phyloP scores from a whole-genome alignment of 2,888 invertebrate species.

The Disparrhopalites patrizii region DNA sequence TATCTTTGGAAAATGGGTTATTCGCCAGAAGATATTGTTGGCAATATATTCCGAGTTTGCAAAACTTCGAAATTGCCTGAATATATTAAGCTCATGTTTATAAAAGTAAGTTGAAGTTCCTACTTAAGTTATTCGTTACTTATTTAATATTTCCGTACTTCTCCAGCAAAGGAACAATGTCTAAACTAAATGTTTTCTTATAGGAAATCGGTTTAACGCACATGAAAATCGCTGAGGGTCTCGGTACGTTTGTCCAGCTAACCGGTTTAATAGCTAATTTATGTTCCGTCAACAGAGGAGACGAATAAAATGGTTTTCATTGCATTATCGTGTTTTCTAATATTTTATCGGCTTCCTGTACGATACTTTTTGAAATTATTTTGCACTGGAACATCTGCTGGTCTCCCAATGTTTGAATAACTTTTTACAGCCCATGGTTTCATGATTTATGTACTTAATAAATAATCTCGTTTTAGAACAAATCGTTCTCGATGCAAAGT shows the following conservation, averaged over 20 bases:
- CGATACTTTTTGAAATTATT: too few relatives aligned
- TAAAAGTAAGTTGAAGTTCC: slow-evolving; percentile 59
- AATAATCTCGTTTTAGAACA: too few relatives aligned
- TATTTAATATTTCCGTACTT: slow-evolving; percentile 7
- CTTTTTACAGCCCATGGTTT: too few relatives aligned
- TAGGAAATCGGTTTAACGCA: slow-evolving; percentile 88
- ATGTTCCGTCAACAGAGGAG: slow-evolving; percentile 51
- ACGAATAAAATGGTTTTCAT: background rate
- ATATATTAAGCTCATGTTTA: slow-evolving; percentile 73
- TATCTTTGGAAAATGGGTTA: slow-evolving; percentile 92
- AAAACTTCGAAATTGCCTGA: slow-evolving; percentile 81
- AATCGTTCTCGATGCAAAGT: too few relatives aligned
- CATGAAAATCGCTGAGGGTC: slow-evolving; percentile 83
- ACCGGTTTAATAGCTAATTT: slow-evolving; percentile 80
- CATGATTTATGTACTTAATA: too few relatives aligned
- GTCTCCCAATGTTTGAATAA: too few relatives aligned
- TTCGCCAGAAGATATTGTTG: slow-evolving; percentile 93
- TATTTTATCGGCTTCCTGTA: too few relatives aligned
- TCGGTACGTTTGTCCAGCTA: slow-evolving; percentile 81
- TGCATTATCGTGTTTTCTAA: too few relatives aligned
- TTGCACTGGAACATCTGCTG: too few relatives aligned
- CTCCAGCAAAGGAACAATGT: too few relatives aligned
- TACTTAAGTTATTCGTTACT: background rate
- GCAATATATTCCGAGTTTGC: slow-evolving; percentile 89
- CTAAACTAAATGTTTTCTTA: slow-evolving; percentile 41